Percentiles rank a stretch among this genome's conserved stretches.
Conservation (phyloP, 2,888 invertebrate genomes). For the Drosophila pseudotalamancana region DNA sequence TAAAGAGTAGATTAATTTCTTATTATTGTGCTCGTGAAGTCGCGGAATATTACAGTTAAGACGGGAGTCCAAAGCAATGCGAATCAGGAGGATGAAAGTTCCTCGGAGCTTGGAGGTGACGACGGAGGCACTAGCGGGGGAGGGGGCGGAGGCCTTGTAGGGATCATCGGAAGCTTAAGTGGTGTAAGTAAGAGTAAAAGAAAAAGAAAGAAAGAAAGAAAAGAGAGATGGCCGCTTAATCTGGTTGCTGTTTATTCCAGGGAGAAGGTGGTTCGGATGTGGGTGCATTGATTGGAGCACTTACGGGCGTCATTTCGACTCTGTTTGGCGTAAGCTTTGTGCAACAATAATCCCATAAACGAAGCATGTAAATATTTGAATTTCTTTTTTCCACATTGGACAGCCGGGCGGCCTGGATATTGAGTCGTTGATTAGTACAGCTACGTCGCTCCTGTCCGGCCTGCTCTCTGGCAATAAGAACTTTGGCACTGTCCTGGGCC, state of each 20-base stretch:
- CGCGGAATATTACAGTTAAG: conserved; percentile 57
- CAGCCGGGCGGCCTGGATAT: conserved; percentile 83
- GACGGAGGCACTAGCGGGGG: conserved; percentile 35
- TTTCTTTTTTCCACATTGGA: not conserved
- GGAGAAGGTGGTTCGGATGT: conserved; percentile 84
- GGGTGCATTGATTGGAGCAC: conserved; percentile 83
- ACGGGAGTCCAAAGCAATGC: not conserved
- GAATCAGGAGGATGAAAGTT: conserved; percentile 53
- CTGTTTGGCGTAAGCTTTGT: conserved; percentile 81
- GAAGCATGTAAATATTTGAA: not conserved
- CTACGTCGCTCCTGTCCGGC: conserved; percentile 82
- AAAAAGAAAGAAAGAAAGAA: too few species aligned
- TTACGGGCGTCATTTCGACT: conserved; percentile 82
- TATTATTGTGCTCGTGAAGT: conserved; percentile 47
- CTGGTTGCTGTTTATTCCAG: conserved; percentile 43
- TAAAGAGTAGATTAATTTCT: conserved; percentile 9
- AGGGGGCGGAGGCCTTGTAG: conserved; percentile 78
- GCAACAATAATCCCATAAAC: too few species aligned
- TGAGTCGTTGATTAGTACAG: conserved; percentile 79
- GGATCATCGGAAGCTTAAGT: conserved; percentile 83
- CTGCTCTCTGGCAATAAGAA: conserved; percentile 82
- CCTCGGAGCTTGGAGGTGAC: conserved; percentile 47
- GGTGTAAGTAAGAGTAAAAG: conserved; percentile 80
- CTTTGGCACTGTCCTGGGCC: conserved; percentile 83
- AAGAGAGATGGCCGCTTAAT: not conserved